Conservation (phyloP, 2,113 vertebrate genomes). For the Nothobranchius kuhntae region DNA sequence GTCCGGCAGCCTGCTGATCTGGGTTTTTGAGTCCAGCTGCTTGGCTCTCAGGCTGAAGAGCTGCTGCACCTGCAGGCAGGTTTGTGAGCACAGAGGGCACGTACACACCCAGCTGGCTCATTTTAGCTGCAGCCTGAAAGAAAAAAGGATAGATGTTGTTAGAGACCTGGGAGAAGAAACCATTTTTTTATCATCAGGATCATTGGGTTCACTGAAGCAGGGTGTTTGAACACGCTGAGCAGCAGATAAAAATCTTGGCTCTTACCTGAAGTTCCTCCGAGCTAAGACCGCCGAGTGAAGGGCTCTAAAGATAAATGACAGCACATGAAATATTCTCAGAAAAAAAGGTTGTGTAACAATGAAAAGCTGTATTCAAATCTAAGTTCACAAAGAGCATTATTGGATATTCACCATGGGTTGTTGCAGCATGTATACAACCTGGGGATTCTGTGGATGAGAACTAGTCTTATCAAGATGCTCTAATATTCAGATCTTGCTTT, state of each 20-base stretch:
- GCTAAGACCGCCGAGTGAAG: conserved; percentile 61
- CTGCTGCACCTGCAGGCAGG: conserved; percentile 26
- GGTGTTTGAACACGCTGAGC: conserved; percentile 38
- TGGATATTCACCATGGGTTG: conserved; percentile 56
- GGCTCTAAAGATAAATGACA: conserved; percentile 43
- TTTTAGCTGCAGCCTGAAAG: conserved; percentile 53
- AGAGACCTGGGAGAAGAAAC: conserved; percentile 12
- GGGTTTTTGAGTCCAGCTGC: conserved; percentile 21
- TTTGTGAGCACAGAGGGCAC: conserved; percentile 44
- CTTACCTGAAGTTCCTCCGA: conserved; percentile 74
- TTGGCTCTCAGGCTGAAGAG: conserved; percentile 25
- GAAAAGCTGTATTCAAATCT: background rate
- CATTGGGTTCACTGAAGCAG: conserved; percentile 44
- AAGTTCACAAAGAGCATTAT: background rate
- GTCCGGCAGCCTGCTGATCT: conserved; percentile 5
- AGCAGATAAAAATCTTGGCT: conserved; percentile 42
- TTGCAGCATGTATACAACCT: conserved; percentile 57
- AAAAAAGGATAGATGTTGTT: conserved; percentile 11
- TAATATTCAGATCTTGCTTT: background rate
- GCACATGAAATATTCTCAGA: conserved; percentile 13
- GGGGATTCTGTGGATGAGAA: conserved; percentile 46
- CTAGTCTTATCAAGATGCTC: background rate
- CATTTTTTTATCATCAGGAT: conserved; percentile 13
- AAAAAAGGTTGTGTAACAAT: conserved; percentile 4
- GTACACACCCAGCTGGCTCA: conserved; percentile 44